Evolutionary conservation across 2,888 invertebrate genomes (phyloP), one percentile per base, ranked within the genome.

Genomic region (Neelides folsomi): DNA sequence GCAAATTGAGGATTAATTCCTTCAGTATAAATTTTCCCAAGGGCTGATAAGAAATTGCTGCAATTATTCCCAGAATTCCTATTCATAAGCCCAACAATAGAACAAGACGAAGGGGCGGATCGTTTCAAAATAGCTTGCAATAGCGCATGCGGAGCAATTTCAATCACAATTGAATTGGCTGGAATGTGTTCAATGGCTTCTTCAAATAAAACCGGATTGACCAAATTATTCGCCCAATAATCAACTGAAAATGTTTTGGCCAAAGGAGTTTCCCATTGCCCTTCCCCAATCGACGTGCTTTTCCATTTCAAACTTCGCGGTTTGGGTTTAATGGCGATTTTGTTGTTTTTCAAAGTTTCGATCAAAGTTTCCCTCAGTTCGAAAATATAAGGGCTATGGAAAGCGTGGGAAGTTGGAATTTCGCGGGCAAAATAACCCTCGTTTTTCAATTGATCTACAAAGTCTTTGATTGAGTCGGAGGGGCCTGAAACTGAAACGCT

Each of bases 401-500:
- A 94, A 12, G 93, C 90, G 53, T 83, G 79, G 35, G 86, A 82
- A 67, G 87, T 87, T 66, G 86, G 82, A 2, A 94, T 92, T 54
- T 77, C 76, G 61, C 81, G 85, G 13, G 85, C 88, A 69, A 92
- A 92, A 57, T 86, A 76, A 35, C 81, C 82, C 68, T 87, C 81
- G 1, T 77, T 76, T 60, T 79, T 74, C 45, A 90, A 72, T 66
- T 78, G 68, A 12, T 75, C 77, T 10, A 86, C 80, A 67, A 89
- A 79, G 61, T 76, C 75, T 36, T 76, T 73, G 2, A 90, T 74
- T 1, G 79, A 76, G 1, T 74, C 76, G 37, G 78, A 77, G 1
- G 89, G 86, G 0, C 95, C 97, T 5, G 95, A 94, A 57, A 97
- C 75, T 9, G 95, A 92, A 10, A 95, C 92, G 65, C 86, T 92